Percentiles rank a stretch among this genome's conserved stretches.
Conservation (phyloP, 2,113 vertebrate species). For the Eira barbara region DNA sequence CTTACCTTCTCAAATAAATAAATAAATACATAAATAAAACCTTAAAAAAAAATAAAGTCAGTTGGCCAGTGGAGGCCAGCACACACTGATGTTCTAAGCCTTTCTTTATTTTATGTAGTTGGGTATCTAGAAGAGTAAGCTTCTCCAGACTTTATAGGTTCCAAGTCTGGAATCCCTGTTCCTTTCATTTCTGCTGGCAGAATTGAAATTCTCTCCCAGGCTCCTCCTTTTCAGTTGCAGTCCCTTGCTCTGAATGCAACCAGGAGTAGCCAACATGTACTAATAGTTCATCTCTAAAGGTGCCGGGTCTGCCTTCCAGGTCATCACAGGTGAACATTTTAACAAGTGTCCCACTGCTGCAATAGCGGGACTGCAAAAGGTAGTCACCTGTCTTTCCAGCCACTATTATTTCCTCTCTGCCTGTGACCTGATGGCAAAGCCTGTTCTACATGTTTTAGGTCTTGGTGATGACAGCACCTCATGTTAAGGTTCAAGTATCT, state of each 20-base stretch:
- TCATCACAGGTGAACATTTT: background rate
- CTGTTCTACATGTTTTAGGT: background rate
- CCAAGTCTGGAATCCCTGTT: slow-evolving; percentile 24
- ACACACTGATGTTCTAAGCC: background rate
- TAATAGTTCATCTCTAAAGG: background rate
- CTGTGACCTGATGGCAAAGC: background rate
- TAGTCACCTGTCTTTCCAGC: background rate
- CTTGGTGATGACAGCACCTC: background rate
- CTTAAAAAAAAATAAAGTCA: background rate
- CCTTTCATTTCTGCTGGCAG: slow-evolving; percentile 29
- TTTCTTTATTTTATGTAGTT: background rate
- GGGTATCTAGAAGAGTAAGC: background rate
- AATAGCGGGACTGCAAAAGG: background rate
- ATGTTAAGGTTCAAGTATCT: background rate
- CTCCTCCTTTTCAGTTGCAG: background rate
- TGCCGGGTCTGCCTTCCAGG: background rate
- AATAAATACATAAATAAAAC: background rate
- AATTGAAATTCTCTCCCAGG: background rate
- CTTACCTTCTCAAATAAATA: background rate
- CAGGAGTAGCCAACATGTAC: background rate
- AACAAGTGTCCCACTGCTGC: background rate
- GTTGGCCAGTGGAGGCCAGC: background rate
- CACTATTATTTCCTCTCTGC: background rate
- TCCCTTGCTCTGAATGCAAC: background rate
- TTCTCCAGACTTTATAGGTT: background rate